A percentile compares a stretch with the other conserved stretches of the same genome.
Conservation (phyloP, 2,888 invertebrate genomes). For the Polymixis flavicincta region DNA sequence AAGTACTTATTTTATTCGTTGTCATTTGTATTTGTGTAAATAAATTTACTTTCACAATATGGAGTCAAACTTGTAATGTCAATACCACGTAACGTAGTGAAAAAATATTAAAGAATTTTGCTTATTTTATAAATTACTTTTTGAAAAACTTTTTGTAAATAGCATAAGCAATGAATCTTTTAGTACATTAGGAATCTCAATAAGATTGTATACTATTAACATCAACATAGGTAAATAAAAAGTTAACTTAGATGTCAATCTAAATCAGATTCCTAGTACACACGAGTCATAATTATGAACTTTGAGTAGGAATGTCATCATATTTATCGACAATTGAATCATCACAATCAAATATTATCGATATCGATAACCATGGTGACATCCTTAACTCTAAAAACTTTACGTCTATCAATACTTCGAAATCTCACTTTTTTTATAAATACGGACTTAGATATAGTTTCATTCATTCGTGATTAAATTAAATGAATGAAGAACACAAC, state of each 20-base stretch:
- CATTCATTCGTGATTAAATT: conserved; percentile 32
- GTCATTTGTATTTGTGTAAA: background rate
- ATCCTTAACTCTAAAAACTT: conserved; percentile 10
- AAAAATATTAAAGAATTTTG: conserved; percentile 18
- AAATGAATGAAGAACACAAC: conserved; percentile 40
- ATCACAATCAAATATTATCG: conserved; percentile 28
- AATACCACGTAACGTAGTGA: background rate
- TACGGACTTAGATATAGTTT: conserved; percentile 43
- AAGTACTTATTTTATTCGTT: background rate
- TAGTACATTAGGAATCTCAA: conserved; percentile 15
- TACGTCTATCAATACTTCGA: conserved; percentile 49
- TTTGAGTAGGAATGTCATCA: conserved; percentile 10
- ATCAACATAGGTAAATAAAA: conserved; percentile 10
- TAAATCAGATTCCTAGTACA: conserved; percentile 6
- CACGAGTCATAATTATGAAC: background rate
- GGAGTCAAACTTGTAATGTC: conserved; percentile 1
- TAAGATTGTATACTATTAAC: conserved; percentile 20
- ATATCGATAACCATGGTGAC: conserved; percentile 10
- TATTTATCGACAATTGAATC: conserved; percentile 27
- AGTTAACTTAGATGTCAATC: background rate
- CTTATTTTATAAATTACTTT: conserved; percentile 7
- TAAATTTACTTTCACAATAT: background rate
- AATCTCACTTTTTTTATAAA: conserved; percentile 51
- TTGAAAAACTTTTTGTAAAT: conserved; percentile 22
- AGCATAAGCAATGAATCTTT: conserved; percentile 21